Conservation (phyloP, 1,140 invertebrate genomes). For the Zaprionus inermis region DNA sequence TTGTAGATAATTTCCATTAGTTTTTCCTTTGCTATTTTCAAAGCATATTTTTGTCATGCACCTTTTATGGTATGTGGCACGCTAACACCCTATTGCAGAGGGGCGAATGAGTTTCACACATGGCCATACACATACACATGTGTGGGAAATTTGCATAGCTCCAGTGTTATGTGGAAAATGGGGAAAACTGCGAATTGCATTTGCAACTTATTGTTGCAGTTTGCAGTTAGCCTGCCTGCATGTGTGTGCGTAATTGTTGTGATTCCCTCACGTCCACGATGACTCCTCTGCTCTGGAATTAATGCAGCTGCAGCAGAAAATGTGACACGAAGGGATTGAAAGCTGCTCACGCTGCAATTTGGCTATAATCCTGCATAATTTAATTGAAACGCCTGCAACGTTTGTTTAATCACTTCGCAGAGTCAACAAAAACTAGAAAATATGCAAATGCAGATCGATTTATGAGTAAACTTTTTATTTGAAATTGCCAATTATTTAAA, state of each 20-base stretch:
- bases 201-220: constrained; percentile 55
- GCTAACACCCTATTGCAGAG: not conserved
- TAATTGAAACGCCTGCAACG: constrained; percentile 17
- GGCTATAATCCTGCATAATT: constrained; percentile 15
- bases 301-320: constrained; percentile 13
- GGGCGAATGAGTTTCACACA: constrained; percentile 29
- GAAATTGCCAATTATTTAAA: not conserved
- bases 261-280: constrained; percentile 1
- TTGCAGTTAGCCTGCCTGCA: constrained; percentile 22
- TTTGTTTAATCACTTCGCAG: constrained; percentile 24
- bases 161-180: constrained; percentile 47
- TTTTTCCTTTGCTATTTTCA: not conserved
- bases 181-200: constrained; percentile 40
- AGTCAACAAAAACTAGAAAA: constrained; percentile 6
- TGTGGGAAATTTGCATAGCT: constrained; percentile 55
- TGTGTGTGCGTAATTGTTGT: constrained; percentile 15
- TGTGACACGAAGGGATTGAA: constrained; percentile 1
- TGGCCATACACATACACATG: not conserved
- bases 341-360: constrained; percentile 19
- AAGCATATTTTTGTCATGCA: constrained; percentile 1
- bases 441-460: constrained; percentile 11
- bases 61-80: constrained; percentile 7
- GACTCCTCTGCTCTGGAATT: not conserved
- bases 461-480: constrained; percentile 10
- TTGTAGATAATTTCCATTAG: constrained; percentile 14